Percentiles rank a stretch among this genome's conserved stretches.
Evolutionary conservation across 1,140 invertebrate genomes (phyloP).

Genomic region (Drosophila fuyamai): DNA sequence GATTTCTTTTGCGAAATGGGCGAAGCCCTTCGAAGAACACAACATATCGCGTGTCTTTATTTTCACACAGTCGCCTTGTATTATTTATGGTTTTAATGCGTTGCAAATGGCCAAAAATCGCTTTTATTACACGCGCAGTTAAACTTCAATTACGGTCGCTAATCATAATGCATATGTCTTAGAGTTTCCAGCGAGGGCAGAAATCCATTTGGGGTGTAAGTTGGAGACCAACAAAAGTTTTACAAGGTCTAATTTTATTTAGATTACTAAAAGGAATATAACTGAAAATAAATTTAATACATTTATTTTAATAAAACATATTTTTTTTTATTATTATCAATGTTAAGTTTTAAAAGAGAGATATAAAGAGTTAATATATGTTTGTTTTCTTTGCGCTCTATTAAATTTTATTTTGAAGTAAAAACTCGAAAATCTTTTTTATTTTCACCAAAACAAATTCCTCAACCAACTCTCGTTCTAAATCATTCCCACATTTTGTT

Average conservation of each 20-base stretch:
- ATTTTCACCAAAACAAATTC: neutral
- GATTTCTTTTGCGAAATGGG: constrained; percentile 54
- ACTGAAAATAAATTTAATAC: too few species aligned
- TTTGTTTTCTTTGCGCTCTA: too few species aligned
- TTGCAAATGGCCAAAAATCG: constrained; percentile 83
- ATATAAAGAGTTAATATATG: too few species aligned
- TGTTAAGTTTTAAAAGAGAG: too few species aligned
- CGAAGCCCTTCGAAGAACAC: neutral
- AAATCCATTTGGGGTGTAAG: neutral
- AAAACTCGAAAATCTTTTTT: neutral
- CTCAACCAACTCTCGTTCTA: constrained; percentile 30
- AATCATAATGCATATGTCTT: constrained; percentile 74
- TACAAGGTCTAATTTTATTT: too few species aligned
- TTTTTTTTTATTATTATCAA: too few species aligned
- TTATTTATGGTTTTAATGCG: constrained; percentile 83
- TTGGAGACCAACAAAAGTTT: too few species aligned
- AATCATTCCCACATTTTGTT: constrained; percentile 51
- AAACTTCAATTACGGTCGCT: constrained; percentile 79
- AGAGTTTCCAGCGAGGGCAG: constrained; percentile 32
- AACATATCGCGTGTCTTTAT: constrained; percentile 69
- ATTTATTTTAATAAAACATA: too few species aligned
- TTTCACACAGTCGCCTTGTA: constrained; percentile 65
- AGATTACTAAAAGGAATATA: too few species aligned
- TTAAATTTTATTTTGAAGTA: too few species aligned
- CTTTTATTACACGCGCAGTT: constrained; percentile 84